Percentiles rank a stretch among this genome's conserved stretches.
These are phyloP conservation scores for Siphamia tubifer DNA, from an alignment of 2,113 vertebrate species.

Conservation along the genomic window DNA sequence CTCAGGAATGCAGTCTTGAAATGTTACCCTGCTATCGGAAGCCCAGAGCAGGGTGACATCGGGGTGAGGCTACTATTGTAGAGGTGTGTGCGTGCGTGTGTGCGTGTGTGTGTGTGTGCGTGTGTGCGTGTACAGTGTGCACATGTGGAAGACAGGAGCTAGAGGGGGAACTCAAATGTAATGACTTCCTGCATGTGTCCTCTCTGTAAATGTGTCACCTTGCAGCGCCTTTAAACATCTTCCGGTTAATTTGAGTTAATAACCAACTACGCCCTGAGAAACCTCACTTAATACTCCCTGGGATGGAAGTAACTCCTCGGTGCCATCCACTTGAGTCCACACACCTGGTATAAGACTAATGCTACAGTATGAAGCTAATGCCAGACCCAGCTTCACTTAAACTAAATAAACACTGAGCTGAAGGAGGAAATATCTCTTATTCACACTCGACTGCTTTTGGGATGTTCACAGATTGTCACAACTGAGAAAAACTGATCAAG, in stretches of 20 bases:
- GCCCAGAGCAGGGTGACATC: conserved; percentile 42
- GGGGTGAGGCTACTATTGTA: background rate
- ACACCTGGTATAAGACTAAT: conserved; percentile 40
- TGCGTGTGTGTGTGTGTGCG: background rate
- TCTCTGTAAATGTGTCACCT: conserved; percentile 64
- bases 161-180: conserved; percentile 26
- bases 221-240: conserved; percentile 34
- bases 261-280: background rate
- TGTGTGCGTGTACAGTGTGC: background rate
- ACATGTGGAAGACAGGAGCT: background rate
- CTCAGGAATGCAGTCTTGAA: conserved; percentile 58
- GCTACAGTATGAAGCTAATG: no score
- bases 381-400: background rate
- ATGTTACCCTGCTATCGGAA: conserved; percentile 58
- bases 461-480: conserved; percentile 7
- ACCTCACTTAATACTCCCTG: conserved; percentile 18
- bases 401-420: conserved; percentile 22
- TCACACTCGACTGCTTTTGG: conserved; percentile 21
- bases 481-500: background rate
- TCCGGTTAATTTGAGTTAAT: conserved; percentile 28
- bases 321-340: conserved; percentile 40
- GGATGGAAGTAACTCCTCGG: conserved; percentile 20
- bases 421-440: conserved; percentile 53
- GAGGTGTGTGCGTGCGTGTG: conserved; percentile 9
- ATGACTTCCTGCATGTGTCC: conserved; percentile 55